Evolutionary conservation across 2,888 invertebrate genomes (phyloP), one percentile per base, ranked within the genome.

Genomic region (Spialia ferax): DNA sequence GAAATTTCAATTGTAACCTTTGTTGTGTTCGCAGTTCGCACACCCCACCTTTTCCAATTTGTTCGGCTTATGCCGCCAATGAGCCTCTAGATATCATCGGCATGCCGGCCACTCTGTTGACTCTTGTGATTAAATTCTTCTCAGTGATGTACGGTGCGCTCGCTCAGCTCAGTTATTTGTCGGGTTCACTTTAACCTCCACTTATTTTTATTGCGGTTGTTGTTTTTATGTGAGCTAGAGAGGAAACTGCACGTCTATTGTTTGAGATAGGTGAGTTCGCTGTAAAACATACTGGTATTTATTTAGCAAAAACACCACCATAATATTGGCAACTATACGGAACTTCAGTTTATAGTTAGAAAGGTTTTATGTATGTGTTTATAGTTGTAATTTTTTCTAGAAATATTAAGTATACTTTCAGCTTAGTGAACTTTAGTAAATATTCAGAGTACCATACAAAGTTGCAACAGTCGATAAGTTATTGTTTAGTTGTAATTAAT

Each of bases 1-100:
- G 84, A 89, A 91, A 92, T 93, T 91, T 91, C 90, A 90, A 89
- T 92, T 89, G 91, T 91, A 87, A 83, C 86, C 84, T 89, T 88
- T 86, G 86, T 87, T 85, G 83, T 79, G 79, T 84, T 83, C 80
- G 82, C 81, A 80, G 79, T 84, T 83, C 80, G 82, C 81, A 80
- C 83, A 81, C 80, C 75, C 79, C 82, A 83, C 85, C 82, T 83
- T 62, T 82, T 85, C 81, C 87, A 90, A 91, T 91, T 91, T 90
- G 89, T 89, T 86, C 85, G 82, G 80, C 77, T 79, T 80, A 84
- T 83, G 81, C 84, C 82, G 83, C 83, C 81, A 86, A 84, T 86
- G 85, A 87, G 83, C 79, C 79, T 80, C 79, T 80, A 87, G 90
- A 90, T 91, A 90, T 90, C 85, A 91, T 91, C 88, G 87, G 84